phyloP scores from a whole-genome alignment of 2,888 invertebrate species.

The Chaetoderma sp. region DNA sequence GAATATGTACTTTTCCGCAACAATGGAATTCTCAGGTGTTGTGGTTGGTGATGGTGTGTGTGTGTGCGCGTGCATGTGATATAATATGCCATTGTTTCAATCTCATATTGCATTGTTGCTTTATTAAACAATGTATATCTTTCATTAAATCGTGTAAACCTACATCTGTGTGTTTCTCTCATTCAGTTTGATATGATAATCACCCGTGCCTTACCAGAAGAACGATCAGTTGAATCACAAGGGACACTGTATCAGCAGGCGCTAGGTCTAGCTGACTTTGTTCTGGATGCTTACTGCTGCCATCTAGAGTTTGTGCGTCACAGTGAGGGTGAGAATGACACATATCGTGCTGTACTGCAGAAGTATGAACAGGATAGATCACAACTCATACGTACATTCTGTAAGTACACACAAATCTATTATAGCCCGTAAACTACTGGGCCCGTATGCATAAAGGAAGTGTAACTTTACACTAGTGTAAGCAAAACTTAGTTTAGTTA shows the following conservation, averaged over 20 bases:
- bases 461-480: background rate
- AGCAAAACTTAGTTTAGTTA: too few species aligned
- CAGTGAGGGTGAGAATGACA: constrained; percentile 33
- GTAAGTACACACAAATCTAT: constrained; percentile 49
- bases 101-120: too few species aligned
- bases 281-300: constrained; percentile 79
- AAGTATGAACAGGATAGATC: constrained; percentile 75
- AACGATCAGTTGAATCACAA: constrained; percentile 74
- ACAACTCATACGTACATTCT: constrained; percentile 63
- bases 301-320: constrained; percentile 74
- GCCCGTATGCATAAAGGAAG: background rate
- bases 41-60: too few species aligned
- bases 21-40: background rate
- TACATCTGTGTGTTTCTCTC: constrained; percentile 50
- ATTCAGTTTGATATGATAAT: constrained; percentile 59
- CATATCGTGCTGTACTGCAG: constrained; percentile 70
- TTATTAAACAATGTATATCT: constrained; percentile 28
- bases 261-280: constrained; percentile 78
- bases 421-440: background rate
- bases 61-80: background rate
- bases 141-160: constrained; percentile 46
- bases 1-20: background rate
- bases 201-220: constrained; percentile 67
- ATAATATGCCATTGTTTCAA: too few species aligned
- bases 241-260: constrained; percentile 79